These are phyloP conservation scores for Anoplius nigerrimus DNA, from an alignment of 2,888 invertebrate genomes.

Conservation along the genomic window DNA sequence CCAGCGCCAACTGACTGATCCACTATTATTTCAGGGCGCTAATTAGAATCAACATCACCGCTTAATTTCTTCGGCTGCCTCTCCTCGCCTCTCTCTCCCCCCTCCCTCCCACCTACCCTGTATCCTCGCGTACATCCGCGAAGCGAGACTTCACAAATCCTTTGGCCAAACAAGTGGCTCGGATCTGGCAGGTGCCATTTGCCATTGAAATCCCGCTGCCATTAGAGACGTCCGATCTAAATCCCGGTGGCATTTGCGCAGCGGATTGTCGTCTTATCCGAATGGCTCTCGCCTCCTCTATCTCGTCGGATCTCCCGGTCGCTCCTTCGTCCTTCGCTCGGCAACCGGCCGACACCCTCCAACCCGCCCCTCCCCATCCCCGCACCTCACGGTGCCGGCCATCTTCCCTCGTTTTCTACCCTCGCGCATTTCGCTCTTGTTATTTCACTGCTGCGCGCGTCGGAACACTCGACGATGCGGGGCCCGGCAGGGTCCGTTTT, in stretches of 20 bases:
- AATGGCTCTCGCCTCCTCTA: conserved; percentile 28
- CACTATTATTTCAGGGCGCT: not conserved
- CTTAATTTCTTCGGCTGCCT: conserved; percentile 11
- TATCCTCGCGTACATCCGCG: conserved; percentile 34
- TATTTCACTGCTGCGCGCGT: conserved; percentile 52
- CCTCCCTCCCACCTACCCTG: conserved; percentile 27
- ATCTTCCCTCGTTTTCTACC: conserved; percentile 17
- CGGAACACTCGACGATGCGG: conserved; percentile 28
- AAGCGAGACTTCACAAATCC: conserved; percentile 55
- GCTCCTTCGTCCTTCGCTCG: conserved; percentile 20
- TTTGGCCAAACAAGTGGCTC: conserved; percentile 58
- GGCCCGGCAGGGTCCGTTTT: conserved; percentile 32
- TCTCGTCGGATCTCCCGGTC: conserved; percentile 20
- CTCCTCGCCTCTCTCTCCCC: conserved; percentile 21
- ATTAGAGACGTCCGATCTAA: conserved; percentile 67
- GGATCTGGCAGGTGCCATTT: conserved; percentile 64
- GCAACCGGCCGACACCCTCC: not conserved
- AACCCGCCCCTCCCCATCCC: conserved; percentile 5
- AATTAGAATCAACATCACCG: not conserved
- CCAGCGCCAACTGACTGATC: no score
- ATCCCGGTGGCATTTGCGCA: conserved; percentile 69
- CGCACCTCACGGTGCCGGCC: conserved; percentile 14
- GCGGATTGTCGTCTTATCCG: conserved; percentile 70
- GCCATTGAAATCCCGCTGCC: conserved; percentile 67
- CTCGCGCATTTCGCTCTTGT: conserved; percentile 50